Base-by-base conservation (phyloP, 2,888 invertebrate species). In the Yponomeuta cagnagella region DNA sequence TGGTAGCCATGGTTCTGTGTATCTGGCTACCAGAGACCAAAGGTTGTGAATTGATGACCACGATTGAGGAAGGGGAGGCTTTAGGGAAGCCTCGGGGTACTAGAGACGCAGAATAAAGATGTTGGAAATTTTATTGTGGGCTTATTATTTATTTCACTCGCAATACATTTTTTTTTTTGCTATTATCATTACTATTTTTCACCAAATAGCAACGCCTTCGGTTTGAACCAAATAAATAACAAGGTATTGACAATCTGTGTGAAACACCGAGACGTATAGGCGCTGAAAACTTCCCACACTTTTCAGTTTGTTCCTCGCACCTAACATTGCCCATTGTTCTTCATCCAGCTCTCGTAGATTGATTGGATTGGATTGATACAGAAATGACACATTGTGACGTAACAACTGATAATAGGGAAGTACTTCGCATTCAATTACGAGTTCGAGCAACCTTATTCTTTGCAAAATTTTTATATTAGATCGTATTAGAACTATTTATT, bases 11-110 rank as follows among this genome's bases (percentile, higher is more conserved):
- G 86, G 68, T 87, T 94, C 70, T 95, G 92, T 76, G 85, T 1
- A 83, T 95, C 3, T 81, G 95, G 63, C 83, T 97, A 72, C 97
- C 97, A 0, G 97, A 97, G 90, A 97, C 97, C 0, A 93, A 95
- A 78, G 95, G 95, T 74, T 94, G 94, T 77, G 93, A 94, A 71
- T 85, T 97, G 63, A 96, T 96, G 70, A 96, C 96, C 74, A 96
- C 96, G 0, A 93, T 97, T 70, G 95, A 96, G 78, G 97, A 97
- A 78, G 96, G 96, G 9, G 68, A 68, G 23, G 48, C 15, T 37
- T 9, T 68, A 37, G 68, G 68, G 43, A n/a, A 58, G 15, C 52
- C 52, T 6, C 12, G 52, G 52, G 52, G 52, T 3, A 58, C 52
- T 58, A 58, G 15, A 15, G 52, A 58, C 15, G 52, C 12, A 2